Evolutionary conservation across 1,140 invertebrate species (phyloP).

Genomic region (Megalopta genalis): DNA sequence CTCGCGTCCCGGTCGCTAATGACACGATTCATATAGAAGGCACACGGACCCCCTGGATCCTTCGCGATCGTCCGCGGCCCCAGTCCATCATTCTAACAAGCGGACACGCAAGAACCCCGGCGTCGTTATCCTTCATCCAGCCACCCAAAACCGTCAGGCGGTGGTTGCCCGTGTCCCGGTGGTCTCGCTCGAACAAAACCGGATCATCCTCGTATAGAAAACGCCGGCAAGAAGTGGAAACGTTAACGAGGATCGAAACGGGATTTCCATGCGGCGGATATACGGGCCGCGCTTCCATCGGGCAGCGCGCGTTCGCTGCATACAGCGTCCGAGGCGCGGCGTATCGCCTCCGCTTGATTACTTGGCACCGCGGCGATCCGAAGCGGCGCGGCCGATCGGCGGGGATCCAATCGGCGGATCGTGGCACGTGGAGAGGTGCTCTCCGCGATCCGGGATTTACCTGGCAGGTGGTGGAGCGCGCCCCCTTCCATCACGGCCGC

Average conservation of each 20-base stretch:
- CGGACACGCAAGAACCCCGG: neutral
- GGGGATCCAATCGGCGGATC: constrained; percentile 62
- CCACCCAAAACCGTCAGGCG: constrained; percentile 27
- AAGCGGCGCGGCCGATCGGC: constrained; percentile 42
- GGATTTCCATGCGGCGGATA: constrained; percentile 45
- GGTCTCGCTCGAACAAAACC: constrained; percentile 34
- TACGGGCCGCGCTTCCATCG: no score
- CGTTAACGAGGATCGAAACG: constrained; percentile 40
- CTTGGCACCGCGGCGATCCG: constrained; percentile 33
- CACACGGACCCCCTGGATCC: neutral
- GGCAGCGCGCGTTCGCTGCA: no score
- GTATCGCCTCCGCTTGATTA: constrained; percentile 45
- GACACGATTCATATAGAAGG: neutral
- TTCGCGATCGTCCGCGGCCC: neutral
- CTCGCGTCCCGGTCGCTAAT: neutral
- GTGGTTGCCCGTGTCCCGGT: neutral
- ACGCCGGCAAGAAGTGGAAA: constrained; percentile 37
- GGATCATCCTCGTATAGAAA: constrained; percentile 45
- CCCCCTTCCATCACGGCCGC: constrained; percentile 41
- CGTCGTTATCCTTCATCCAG: constrained; percentile 19
- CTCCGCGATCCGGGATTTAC: constrained; percentile 42
- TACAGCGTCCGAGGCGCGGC: neutral
- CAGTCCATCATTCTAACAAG: constrained; percentile 21
- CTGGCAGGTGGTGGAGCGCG: constrained; percentile 51
- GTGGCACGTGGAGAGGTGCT: constrained; percentile 57